Evolutionary conservation across 2,888 invertebrate species (phyloP), one percentile per base, ranked within the genome.

Genomic region (Trissoscelio sp.): DNA sequence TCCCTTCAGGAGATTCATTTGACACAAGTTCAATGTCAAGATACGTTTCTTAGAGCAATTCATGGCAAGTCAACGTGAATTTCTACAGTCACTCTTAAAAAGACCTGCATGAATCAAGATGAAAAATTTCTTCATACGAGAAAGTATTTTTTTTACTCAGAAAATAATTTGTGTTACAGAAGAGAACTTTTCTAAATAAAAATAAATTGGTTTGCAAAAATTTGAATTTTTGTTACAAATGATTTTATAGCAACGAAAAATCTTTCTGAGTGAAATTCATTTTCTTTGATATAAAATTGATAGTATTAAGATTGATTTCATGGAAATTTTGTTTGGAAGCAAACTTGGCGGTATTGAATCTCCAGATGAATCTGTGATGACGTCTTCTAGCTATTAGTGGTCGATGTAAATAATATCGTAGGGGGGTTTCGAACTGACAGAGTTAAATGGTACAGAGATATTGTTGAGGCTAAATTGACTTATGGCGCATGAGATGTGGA

Each of bases 371-470:
- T 37, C 20, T 37, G 11, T 28, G 18, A 58, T 42, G 28, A 60
- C 42, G 11, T 44, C n/a, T 60, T 42, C 14, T 44, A 22, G 14
- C 34, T 7, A 64, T 64, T 66, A 53, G 16, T 39, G n/a, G 24
- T 0, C 22, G 16, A 39, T 51, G 51, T 14, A 53, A 53, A 66
- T 39, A 53, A 39, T 51, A 66, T 39, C 46, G n/a, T 39, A 4
- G 11, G 22, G 39, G 16, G 34, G 5, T 9, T 48, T 22, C 18
- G 58, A 24, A 16, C 11, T 60, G 42, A 60, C 14, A 42, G 20
- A 51, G 64, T 37, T 53, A 66, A 66, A 66, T 66, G 51, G 51
- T 64, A 34, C 51, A 24, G 37, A 24, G 66, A 51, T 66, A 14
- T 18, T 12, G 14, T n/a, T 55, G 16, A 53, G 12, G 18, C 53